These are phyloP conservation scores for Corbicula japonica DNA, from an alignment of 2,888 invertebrate genomes.

Conservation along the genomic window DNA sequence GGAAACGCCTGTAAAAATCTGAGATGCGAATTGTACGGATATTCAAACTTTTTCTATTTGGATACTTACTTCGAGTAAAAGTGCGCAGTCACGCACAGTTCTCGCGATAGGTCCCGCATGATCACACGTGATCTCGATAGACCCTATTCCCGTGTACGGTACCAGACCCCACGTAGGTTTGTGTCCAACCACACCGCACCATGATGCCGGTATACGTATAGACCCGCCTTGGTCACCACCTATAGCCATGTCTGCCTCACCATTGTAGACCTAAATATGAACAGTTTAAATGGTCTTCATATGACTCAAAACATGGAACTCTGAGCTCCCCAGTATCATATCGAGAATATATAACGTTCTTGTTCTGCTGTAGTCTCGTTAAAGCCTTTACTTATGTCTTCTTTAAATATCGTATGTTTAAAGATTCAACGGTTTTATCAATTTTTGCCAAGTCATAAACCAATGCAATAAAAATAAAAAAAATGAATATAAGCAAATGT, in stretches of 20 bases:
- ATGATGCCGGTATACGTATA: slow-evolving; percentile 81
- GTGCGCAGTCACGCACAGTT: slow-evolving; percentile 82
- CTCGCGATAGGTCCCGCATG: slow-evolving; percentile 84
- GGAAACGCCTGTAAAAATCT: background rate
- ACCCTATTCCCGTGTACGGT: slow-evolving; percentile 82
- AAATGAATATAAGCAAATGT: too few species aligned
- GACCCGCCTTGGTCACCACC: slow-evolving; percentile 85
- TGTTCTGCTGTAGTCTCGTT: too few species aligned
- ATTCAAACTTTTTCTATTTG: background rate
- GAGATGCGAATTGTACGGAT: background rate
- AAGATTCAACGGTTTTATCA: too few species aligned
- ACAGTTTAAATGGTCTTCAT: background rate
- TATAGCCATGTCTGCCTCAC: slow-evolving; percentile 82
- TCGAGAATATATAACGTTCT: too few species aligned
- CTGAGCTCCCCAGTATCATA: too few species aligned
- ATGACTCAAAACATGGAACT: background rate
- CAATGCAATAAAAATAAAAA: too few species aligned
- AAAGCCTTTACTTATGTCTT: too few species aligned
- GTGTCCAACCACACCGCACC: slow-evolving; percentile 83
- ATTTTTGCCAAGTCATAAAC: too few species aligned
- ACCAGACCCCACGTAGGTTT: slow-evolving; percentile 85
- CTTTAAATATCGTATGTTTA: too few species aligned
- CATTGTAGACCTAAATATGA: slow-evolving; percentile 72
- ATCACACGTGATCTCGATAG: slow-evolving; percentile 79
- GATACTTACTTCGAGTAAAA: slow-evolving; percentile 80